Conservation (phyloP, 2,797 vertebrate genomes). For the Mus caroli region DNA sequence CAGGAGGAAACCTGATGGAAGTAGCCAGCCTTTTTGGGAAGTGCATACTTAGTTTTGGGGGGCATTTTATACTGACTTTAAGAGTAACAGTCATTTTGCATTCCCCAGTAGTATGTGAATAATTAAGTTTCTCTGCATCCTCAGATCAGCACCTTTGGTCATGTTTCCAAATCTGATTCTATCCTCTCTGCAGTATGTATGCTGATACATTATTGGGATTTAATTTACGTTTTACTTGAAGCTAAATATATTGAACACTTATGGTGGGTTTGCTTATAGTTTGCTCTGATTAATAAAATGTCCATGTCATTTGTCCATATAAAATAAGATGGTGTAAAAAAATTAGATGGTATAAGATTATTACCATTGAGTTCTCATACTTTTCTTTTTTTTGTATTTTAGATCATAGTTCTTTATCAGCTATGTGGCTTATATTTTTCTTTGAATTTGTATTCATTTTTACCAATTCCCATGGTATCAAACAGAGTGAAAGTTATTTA, state of each 20-base stretch:
- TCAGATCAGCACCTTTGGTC: neutral
- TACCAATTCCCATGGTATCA: neutral
- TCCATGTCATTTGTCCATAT: neutral
- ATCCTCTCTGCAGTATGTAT: neutral
- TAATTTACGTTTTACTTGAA: neutral
- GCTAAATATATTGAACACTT: neutral
- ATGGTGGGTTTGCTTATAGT: neutral
- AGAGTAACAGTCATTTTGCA: neutral
- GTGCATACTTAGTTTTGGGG: neutral
- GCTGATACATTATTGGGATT: neutral
- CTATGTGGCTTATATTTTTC: neutral
- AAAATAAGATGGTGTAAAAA: neutral
- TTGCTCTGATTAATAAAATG: neutral
- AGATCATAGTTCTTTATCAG: neutral
- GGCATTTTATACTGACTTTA: neutral
- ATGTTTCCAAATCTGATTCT: neutral
- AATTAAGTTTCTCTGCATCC: neutral
- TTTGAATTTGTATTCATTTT: slow-evolving; percentile 32
- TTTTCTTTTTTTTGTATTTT: neutral
- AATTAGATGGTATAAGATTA: no score
- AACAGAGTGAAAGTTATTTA: slow-evolving; percentile 14
- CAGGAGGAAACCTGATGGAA: neutral
- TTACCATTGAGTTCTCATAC: neutral
- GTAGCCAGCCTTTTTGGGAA: neutral
- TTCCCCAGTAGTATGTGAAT: neutral